Evolutionary conservation across 23 tunicate species (phyloP).

Genomic region (Styela clava): DNA sequence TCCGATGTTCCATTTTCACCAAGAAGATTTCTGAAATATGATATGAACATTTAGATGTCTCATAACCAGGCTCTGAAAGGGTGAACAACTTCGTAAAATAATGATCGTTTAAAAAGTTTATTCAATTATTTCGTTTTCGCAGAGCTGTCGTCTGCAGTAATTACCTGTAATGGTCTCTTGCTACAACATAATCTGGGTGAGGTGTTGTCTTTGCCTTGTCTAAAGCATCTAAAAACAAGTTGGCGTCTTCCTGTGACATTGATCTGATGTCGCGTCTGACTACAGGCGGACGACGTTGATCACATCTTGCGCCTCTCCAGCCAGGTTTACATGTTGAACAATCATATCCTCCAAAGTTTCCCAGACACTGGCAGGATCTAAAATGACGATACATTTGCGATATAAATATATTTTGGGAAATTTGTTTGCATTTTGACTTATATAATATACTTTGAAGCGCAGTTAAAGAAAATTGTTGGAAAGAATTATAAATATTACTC

Average conservation of each 20-base stretch:
- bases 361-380: constrained; percentile 74
- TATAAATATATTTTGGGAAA: too few relatives aligned
- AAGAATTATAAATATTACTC: too few relatives aligned
- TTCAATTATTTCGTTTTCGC: too few relatives aligned
- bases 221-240: constrained; percentile 45
- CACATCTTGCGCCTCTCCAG: constrained; percentile 68
- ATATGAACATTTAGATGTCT: background rate
- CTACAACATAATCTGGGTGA: constrained; percentile 91
- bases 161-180: constrained; percentile 85
- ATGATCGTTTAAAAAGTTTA: too few relatives aligned
- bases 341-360: constrained; percentile 84
- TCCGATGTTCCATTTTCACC: constrained; percentile 62
- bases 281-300: constrained; percentile 32
- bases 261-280: constrained; percentile 52
- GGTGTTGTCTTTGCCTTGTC: constrained; percentile 67
- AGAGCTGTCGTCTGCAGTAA: too few relatives aligned
- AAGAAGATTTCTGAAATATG: constrained; percentile 60
- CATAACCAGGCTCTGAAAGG: too few relatives aligned
- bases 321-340: constrained; percentile 79
- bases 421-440: too few relatives aligned
- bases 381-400: too few relatives aligned
- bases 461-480: too few relatives aligned
- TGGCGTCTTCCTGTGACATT: constrained; percentile 46
- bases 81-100: too few relatives aligned
- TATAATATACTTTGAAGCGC: too few relatives aligned